Percentiles rank a stretch among this genome's conserved stretches.
Conservation (phyloP, 2,888 invertebrate genomes). For the Hemithea aestivaria region DNA sequence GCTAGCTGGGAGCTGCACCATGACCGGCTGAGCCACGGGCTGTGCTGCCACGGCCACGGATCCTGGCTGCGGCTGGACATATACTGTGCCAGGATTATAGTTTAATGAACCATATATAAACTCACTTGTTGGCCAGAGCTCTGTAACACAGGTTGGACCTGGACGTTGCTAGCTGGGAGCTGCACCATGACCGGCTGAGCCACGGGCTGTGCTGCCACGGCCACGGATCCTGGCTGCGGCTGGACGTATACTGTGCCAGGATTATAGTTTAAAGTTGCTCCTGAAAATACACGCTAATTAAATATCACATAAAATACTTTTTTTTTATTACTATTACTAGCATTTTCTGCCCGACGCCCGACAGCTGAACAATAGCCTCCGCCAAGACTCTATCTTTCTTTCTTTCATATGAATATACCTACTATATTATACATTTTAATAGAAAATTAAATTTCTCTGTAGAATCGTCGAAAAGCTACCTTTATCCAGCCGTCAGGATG, state of each 20-base stretch:
- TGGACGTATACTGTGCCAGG: conserved; percentile 17
- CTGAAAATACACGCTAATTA: background rate
- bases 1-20: conserved; percentile 6
- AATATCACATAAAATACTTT: no score
- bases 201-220: conserved; percentile 10
- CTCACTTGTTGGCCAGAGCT: no score
- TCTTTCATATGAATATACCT: no score
- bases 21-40: conserved; percentile 9
- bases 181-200: conserved; percentile 13
- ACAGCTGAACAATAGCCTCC: no score
- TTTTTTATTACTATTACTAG: no score
- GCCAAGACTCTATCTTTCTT: no score
- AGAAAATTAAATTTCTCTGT: no score
- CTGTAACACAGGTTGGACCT: conserved; percentile 3
- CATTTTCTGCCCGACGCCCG: no score
- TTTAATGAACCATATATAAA: no score
- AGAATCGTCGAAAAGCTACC: no score
- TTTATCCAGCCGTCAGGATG: no score
- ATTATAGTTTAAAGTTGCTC: conserved; percentile 7
- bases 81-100: conserved; percentile 10
- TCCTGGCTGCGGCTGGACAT: conserved; percentile 14
- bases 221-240: conserved; percentile 7
- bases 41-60: conserved; percentile 11
- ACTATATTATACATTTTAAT: no score
- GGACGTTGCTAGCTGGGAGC: background rate